Percentiles rank a stretch among this genome's conserved stretches.
These are phyloP conservation scores for Myopa testacea DNA, from an alignment of 2,888 invertebrate species.

Conservation along the genomic window DNA sequence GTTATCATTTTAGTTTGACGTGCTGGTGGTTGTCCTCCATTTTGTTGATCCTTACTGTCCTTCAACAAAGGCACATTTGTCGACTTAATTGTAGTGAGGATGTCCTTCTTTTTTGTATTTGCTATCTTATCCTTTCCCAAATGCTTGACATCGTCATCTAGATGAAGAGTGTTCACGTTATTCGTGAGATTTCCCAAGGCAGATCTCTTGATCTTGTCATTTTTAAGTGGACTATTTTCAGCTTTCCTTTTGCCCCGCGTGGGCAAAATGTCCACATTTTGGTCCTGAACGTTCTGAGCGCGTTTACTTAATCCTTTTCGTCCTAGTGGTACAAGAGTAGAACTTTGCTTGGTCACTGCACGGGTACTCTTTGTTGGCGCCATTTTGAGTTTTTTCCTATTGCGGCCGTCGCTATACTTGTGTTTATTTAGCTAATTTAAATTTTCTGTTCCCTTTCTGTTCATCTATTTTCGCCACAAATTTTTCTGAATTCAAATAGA, in stretches of 20 bases:
- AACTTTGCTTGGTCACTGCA: constrained; percentile 54
- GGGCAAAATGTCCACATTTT: constrained; percentile 59
- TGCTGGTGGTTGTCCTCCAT: constrained; percentile 17
- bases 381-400: constrained; percentile 57
- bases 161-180: constrained; percentile 57
- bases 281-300: constrained; percentile 57
- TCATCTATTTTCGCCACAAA: background rate
- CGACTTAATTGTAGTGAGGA: constrained; percentile 40
- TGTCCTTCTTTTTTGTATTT: constrained; percentile 53
- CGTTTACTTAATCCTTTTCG: constrained; percentile 60
- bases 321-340: constrained; percentile 56
- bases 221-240: constrained; percentile 81
- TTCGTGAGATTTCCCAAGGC: constrained; percentile 90
- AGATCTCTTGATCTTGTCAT: constrained; percentile 80
- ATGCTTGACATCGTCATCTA: constrained; percentile 69
- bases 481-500: background rate
- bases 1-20: constrained; percentile 55
- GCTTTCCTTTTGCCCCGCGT: constrained; percentile 81
- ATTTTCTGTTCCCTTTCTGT: background rate
- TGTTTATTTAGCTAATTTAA: background rate
- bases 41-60: constrained; percentile 27
- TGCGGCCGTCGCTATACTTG: constrained; percentile 8
- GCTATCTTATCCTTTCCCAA: constrained; percentile 18
- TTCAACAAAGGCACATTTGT: constrained; percentile 40
- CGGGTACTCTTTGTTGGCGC: constrained; percentile 65